Base-by-base conservation (phyloP, 1,140 invertebrate species). In the Cydia amplana region DNA sequence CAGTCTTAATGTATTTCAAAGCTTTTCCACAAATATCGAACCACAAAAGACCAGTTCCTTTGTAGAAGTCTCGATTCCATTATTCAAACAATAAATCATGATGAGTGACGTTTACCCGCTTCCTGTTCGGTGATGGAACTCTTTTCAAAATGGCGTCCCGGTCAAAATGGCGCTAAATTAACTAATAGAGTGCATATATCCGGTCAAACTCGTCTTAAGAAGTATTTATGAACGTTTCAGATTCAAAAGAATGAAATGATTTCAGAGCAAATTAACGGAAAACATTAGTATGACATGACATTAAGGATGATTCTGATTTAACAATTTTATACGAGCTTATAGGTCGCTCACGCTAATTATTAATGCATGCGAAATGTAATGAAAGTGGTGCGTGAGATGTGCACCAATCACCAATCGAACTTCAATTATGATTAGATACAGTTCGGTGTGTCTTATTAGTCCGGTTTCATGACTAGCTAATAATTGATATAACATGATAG, bases 21-120 rank as follows among this genome's bases (percentile, higher is more conserved):
- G 65, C 28, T 70, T 43, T n/a, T 23, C 32, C 65, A 70, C 64
- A 65, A 65, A 36, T 40, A 70, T 70, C 16, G 32, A 70, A 20
- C 16, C 65, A 36, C 65, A 70, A 70, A 36, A 36, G 32, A 70
- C 1, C n/a, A 18, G n/a, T 16, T 36, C 36, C 32, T 70, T 70
- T 70, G 36, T 70, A 70, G 10, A 64, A 18, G 16, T 70, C 65
- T 70, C 65, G 32, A 70, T 70, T 36, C 65, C 65, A 70, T 70
- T 70, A 70, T 70, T 70, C 65, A 70, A 70, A 70, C 65, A 70
- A 70, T 70, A 70, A 70, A 70, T 70, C 65, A 70, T 70, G 43
- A 70, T 70, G 65, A 70, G 65, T 70, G 65, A 70, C 65, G 65
- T 70, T 43, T 70, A 36, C 65, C 28, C 65, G 32, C 36, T 70